These are phyloP conservation scores for Blastobasis adustella DNA, from an alignment of 2,888 invertebrate genomes.

Conservation along the genomic window DNA sequence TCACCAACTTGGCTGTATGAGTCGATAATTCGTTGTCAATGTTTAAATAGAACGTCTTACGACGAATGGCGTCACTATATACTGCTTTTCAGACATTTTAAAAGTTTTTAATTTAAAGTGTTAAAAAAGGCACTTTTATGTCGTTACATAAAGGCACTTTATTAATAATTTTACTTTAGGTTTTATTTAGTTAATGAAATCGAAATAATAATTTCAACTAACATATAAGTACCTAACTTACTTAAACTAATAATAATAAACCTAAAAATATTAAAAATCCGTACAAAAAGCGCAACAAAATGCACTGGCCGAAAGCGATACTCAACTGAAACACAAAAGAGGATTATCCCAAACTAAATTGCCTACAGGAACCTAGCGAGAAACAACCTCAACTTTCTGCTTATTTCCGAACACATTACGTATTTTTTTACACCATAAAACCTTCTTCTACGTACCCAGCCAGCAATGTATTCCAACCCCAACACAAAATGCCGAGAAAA, in stretches of 20 bases:
- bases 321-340: slow-evolving; percentile 16
- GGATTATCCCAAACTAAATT: slow-evolving; percentile 8
- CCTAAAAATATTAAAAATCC: no score
- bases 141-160: background rate
- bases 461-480: slow-evolving; percentile 13
- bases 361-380: background rate
- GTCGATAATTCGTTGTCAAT: no score
- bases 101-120: background rate
- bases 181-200: no score
- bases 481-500: background rate
- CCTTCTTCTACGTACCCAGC: slow-evolving; percentile 1
- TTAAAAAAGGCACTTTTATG: background rate
- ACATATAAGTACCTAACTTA: no score
- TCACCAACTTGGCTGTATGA: background rate
- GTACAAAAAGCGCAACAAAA: no score
- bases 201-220: no score
- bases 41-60: background rate
- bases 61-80: slow-evolving; percentile 6
- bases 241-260: background rate
- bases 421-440: no score
- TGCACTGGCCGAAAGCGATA: slow-evolving; percentile 11
- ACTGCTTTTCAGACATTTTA: background rate
- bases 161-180: background rate
- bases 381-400: background rate
- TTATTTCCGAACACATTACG: background rate